A percentile compares a stretch with the other conserved stretches of the same genome.
These are phyloP conservation scores for Callopanchax toddi DNA, from an alignment of 2,113 vertebrate species.

Conservation along the genomic window DNA sequence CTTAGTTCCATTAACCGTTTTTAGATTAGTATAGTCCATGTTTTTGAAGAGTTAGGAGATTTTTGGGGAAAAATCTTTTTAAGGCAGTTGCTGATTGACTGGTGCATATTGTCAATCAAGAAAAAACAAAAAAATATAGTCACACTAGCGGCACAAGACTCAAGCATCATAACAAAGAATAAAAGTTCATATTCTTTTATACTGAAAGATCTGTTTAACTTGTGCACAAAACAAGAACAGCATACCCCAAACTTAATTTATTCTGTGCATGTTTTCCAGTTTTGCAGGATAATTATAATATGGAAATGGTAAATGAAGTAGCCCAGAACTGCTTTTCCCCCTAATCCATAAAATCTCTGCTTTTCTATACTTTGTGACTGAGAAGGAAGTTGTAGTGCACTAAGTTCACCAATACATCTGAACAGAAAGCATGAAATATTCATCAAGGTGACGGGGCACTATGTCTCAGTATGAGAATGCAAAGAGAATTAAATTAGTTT, in stretches of 20 bases:
- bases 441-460: conserved; percentile 51
- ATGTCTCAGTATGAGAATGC: conserved; percentile 39
- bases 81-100: no score
- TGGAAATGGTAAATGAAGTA: conserved; percentile 8
- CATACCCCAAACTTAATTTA: background rate
- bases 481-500: conserved; percentile 56
- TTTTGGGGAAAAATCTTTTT: no score
- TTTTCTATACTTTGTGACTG: conserved; percentile 9
- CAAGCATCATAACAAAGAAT: conserved; percentile 1
- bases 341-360: background rate
- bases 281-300: background rate
- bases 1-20: background rate
- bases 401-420: conserved; percentile 32
- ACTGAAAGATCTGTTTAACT: background rate
- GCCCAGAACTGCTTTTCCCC: background rate
- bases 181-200: background rate
- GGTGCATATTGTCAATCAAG: no score
- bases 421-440: conserved; percentile 70
- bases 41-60: no score
- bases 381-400: conserved; percentile 11
- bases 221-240: background rate
- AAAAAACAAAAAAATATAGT: no score
- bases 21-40: no score
- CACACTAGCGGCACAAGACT: no score
- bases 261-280: background rate